phyloP scores from a whole-genome alignment of 2,888 invertebrate genomes.

The Rotaria magnacalcarata region DNA sequence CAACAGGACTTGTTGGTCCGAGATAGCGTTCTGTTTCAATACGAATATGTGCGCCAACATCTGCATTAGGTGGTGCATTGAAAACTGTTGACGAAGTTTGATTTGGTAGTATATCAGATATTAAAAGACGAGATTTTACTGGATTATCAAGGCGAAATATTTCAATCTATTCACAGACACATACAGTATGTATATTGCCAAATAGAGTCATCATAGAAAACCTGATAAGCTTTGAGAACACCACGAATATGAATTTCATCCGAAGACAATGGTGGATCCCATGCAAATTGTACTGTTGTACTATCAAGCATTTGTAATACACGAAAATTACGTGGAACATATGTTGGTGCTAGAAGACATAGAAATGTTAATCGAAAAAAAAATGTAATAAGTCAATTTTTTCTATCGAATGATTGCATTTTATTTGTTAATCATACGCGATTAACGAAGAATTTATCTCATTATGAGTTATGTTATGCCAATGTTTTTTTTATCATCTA shows the following conservation, averaged over 20 bases:
- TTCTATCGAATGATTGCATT: neutral
- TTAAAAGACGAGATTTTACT: neutral
- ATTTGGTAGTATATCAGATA: neutral
- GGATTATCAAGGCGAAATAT: slow-evolving; percentile 27
- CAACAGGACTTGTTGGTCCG: slow-evolving; percentile 37
- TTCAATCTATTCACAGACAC: neutral
- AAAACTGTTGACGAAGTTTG: neutral
- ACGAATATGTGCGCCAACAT: neutral
- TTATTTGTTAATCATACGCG: too few relatives aligned
- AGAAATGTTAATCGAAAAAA: neutral
- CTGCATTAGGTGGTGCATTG: slow-evolving; percentile 28
- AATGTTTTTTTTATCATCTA: neutral
- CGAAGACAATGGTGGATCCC: slow-evolving; percentile 38
- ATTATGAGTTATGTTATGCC: too few relatives aligned
- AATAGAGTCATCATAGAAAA: neutral
- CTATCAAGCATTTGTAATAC: slow-evolving; percentile 36
- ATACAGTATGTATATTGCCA: neutral
- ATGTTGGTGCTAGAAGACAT: slow-evolving; percentile 33
- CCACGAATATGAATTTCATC: slow-evolving; percentile 23
- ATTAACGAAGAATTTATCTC: too few relatives aligned
- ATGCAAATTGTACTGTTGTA: slow-evolving; percentile 42
- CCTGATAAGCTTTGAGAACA: neutral
- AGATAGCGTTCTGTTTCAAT: slow-evolving; percentile 38
- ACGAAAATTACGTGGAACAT: slow-evolving; percentile 43
- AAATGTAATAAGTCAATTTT: neutral